A percentile compares a stretch with the other conserved stretches of the same genome.
phyloP scores from a whole-genome alignment of 2,113 vertebrate species.

The Scopus umbretta region DNA sequence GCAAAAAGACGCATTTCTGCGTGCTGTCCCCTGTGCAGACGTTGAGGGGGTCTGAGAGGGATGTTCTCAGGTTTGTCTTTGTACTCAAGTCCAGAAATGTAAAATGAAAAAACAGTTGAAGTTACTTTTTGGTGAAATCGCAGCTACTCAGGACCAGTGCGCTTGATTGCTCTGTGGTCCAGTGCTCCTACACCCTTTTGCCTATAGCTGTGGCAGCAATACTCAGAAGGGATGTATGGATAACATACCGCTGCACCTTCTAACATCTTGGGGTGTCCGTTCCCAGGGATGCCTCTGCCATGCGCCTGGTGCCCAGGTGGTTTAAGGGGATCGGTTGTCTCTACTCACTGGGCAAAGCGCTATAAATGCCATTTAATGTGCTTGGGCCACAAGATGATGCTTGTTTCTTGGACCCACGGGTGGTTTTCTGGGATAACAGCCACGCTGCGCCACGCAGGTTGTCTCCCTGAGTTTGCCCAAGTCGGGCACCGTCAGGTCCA shows the following conservation, averaged over 20 bases:
- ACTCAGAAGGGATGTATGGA: not conserved
- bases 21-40: not conserved
- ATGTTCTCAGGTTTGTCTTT: not conserved
- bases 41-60: not conserved
- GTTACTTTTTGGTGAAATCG: not conserved
- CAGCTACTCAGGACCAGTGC: rapidly evolving
- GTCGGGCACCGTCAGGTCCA: rapidly evolving
- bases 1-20: not conserved
- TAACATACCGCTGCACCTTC: not conserved
- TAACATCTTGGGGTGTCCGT: rapidly evolving
- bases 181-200: not conserved
- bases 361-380: not conserved
- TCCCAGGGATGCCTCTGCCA: not conserved
- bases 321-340: not conserved
- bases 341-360: not conserved
- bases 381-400: not conserved
- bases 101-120: not conserved
- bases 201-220: not conserved
- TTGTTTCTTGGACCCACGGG: rapidly evolving
- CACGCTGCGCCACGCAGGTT: rapidly evolving
- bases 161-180: rapidly evolving
- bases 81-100: not conserved
- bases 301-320: rapidly evolving
- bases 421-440: not conserved
- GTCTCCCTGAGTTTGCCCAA: not conserved